Base-by-base conservation (phyloP, 2,888 invertebrate species). In the Drosophila fulvimacula region DNA sequence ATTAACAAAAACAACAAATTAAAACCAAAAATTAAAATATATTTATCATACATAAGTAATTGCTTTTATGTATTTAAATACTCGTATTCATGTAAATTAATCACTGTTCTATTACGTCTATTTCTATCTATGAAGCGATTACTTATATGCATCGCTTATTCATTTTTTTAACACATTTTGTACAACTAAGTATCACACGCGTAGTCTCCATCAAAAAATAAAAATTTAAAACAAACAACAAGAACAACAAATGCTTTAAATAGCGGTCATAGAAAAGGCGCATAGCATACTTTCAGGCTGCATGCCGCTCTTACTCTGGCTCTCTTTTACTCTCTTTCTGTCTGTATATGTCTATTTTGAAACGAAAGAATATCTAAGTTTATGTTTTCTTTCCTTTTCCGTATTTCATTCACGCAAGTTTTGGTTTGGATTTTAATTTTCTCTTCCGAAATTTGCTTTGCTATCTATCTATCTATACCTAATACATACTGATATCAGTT, bases 201-300 rank as follows among this genome's bases (percentile, higher is more conserved):
- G 65, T 77, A 75, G 78, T 56, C 58, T 56, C 51, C 48, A 41
- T 52, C n/a, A 52, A 38, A 58, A 46, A n/a, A 5, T 15, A 27
- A n/a, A 56, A 34, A 10, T 34, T 21, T n/a, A 41, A 46, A 57
- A 39, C 5, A 19, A 59, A 46, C 30, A 30, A 30, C 30, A 30
- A 30, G 7, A 30, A 59, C n/a, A 48, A 44, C 21, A 61, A 60
- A 21, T 60, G 59, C 63, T 65, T 86, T 66, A 44, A 46, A 49
- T 56, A 61, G 62, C 52, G 41, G 63, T 51, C 30, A 53, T n/a
- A 55, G 69, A 75, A 65, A 65, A 52, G 46, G 59, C 58, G 60
- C 61, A 73, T 67, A 67, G 74, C 78, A 74, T 74, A 73, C 13
- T 63, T 67, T 73, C 74, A 53, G 75, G 74, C 79, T 58, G 75